Base-by-base conservation (phyloP, 1,140 invertebrate genomes). In the Trachymyrmex cornetzi region DNA sequence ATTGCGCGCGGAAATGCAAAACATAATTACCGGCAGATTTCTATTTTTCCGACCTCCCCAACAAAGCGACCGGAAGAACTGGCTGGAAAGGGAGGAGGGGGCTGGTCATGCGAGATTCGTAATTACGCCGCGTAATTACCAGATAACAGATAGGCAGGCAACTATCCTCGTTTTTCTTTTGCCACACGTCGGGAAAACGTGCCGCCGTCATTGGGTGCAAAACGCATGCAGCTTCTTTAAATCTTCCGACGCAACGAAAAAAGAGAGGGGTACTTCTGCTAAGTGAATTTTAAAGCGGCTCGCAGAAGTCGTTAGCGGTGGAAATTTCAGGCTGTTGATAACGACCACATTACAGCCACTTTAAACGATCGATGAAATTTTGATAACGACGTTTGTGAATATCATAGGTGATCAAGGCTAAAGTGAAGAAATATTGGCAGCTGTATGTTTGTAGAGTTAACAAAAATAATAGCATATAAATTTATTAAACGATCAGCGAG, bases 51-150 rank as follows among this genome's bases (percentile, higher is more conserved):
- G 61, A 77, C 80, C 24, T 27, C 74, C 34, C 30, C n/a, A 24
- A 9, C 19, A 34, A 30, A 48, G 16, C 16, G 2, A 27, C 16
- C 34, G 66, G 38, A 12, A 12, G 24, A n/a, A 12, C 12, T 3
- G 67, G 3, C 22, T 7, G 14, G 5, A 27, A 27, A 27, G 16
- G 24, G 12, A 14, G 14, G 14, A 7, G 3, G 9, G 24, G 24
- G 11, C 30, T 74, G 69, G 48, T 79, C 77, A 53, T 75, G 79
- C 89, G 57, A 85, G 88, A 90, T 87, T 88, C 89, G 87, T 90
- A 90, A 90, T 90, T 88, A 86, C 82, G 71, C 55, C 59, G 72
- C 66, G 87, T 88, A 90, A 90, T 90, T 90, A 90, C 67, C 81
- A 86, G 86, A 88, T 90, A 87, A 88, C 88, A 75, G 89, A 87